Percentiles rank a stretch among this genome's conserved stretches.
phyloP scores from a whole-genome alignment of 2,797 vertebrate genomes.

The Lutjanus argentimaculatus region DNA sequence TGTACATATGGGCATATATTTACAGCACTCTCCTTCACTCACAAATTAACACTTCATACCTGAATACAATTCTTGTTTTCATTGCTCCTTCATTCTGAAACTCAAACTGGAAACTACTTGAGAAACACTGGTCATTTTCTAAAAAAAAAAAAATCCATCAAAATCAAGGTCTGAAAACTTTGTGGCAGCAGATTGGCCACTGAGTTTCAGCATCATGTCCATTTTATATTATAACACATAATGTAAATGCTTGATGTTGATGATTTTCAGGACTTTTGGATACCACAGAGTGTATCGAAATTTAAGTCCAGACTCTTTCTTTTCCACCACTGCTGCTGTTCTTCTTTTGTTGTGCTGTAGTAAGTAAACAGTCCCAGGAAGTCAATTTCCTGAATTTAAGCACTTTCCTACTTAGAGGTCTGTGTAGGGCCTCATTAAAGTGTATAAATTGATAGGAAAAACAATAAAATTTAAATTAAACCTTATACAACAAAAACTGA shows the following conservation, averaged over 20 bases:
- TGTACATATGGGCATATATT: neutral
- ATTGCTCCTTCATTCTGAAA: neutral
- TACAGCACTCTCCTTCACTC: neutral
- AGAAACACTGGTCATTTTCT: neutral
- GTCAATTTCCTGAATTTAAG: slow-evolving; percentile 3
- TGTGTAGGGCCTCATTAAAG: slow-evolving; percentile 11
- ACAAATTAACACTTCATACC: neutral
- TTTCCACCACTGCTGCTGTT: neutral
- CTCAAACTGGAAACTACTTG: neutral
- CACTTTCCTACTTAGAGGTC: neutral
- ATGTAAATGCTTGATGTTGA: neutral
- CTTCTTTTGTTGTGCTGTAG: neutral
- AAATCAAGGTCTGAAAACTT: slow-evolving; percentile 5
- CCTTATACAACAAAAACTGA: neutral
- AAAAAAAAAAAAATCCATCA: neutral
- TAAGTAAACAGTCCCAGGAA: slow-evolving; percentile 8
- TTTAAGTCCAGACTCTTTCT: neutral
- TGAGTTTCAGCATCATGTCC: neutral
- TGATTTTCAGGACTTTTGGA: neutral
- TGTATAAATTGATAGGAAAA: neutral
- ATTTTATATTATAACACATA: neutral
- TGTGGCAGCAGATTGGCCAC: neutral
- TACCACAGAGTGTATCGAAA: neutral
- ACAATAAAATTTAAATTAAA: neutral
- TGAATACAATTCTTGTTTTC: no score